phyloP scores from a whole-genome alignment of 2,888 invertebrate species.

The Cheilosia vernalis region DNA sequence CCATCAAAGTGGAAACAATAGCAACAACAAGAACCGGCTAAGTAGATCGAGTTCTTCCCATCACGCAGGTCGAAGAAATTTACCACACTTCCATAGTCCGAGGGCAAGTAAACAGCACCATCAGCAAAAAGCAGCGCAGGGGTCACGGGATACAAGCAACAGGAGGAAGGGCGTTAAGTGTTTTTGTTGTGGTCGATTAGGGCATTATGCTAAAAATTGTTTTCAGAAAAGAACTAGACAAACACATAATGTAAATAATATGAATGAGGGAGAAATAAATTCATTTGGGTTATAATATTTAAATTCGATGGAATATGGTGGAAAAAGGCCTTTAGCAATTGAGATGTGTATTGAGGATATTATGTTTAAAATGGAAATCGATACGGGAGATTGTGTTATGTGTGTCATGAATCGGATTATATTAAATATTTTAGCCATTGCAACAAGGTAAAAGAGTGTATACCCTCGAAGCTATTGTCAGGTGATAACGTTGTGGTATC shows the following conservation, averaged over 20 bases:
- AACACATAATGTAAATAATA: background rate
- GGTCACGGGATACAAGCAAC: background rate
- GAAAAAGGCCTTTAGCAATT: slow-evolving; percentile 13
- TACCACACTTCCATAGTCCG: background rate
- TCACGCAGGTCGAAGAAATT: background rate
- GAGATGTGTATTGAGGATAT: slow-evolving; percentile 27
- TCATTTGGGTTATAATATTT: slow-evolving; percentile 17
- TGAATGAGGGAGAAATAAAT: background rate
- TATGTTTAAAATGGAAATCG: slow-evolving; percentile 41
- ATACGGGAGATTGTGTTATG: slow-evolving; percentile 51
- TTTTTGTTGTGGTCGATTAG: background rate
- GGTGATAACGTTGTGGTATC: slow-evolving; percentile 2
- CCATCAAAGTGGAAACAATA: background rate
- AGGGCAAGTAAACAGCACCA: background rate
- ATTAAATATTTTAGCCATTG: slow-evolving; percentile 35
- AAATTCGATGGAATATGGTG: slow-evolving; percentile 24
- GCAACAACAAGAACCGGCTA: background rate
- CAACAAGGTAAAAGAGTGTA: background rate
- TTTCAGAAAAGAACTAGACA: background rate
- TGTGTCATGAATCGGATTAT: slow-evolving; percentile 37
- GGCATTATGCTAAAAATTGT: slow-evolving; percentile 22
- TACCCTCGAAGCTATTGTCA: background rate
- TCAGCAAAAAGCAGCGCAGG: background rate
- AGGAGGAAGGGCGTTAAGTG: background rate
- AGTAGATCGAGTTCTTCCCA: background rate